Evolutionary conservation across 2,888 invertebrate species (phyloP), one percentile per base, ranked within the genome.

Genomic region (Yponomeuta cagnagella): DNA sequence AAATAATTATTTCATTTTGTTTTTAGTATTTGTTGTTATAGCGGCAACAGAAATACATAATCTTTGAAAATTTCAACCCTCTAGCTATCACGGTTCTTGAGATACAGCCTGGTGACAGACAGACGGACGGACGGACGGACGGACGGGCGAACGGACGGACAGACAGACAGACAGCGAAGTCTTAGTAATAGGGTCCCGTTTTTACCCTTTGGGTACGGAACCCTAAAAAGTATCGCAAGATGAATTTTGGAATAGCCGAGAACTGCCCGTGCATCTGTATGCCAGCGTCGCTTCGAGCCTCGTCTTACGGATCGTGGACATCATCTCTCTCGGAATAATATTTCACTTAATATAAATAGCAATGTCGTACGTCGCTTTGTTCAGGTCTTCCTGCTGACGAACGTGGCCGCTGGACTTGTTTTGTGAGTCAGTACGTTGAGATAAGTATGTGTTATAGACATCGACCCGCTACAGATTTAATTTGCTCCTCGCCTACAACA

Each of bases 221-320:
- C 33, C 33, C 2, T 23, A 23, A 31, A 23, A 12, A 65, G 52
- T 65, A 8, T 1, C 8, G 8, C 30, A 10, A 23, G 3, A 8
- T 58, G 1, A 12, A 58, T 58, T 58, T 58, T 15, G 52, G 52
- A 58, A 8, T 12, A 58, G 15, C 52, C 48, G 33, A 33, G 63
- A 63, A n/a, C 63, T 3, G 10, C 63, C 63, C 12, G n/a, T n/a
- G 78, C 77, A 80, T 80, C 80, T 79, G 81, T 80, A 79, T 80
- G 79, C 72, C 72, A 70, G 75, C 74, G 77, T 74, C 63, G 64
- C 33, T 12, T 30, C 30, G 64, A 23, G 30, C 6, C 65, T 31
- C 68, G 48, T 68, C 68, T 68, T 48, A 78, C 72, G 75, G 74
- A 73, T 73, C 74, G 72, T 73, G 74, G 73, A 75, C 76, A 70